Evolutionary conservation across 2,888 invertebrate genomes (phyloP), one percentile per base, ranked within the genome.

Genomic region (Drosophila leonis): DNA sequence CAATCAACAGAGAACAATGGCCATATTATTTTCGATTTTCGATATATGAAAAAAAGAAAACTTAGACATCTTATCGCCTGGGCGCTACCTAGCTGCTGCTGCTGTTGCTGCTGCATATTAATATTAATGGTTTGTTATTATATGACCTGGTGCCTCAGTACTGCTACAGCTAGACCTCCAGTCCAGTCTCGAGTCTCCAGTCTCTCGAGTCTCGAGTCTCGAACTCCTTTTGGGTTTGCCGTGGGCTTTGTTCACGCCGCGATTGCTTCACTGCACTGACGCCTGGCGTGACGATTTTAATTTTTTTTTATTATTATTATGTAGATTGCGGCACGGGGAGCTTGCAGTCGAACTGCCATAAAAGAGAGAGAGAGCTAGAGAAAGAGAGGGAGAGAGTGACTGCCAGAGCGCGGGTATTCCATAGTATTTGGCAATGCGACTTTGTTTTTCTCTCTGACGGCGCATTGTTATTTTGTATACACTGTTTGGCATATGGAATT

Each of bases 241-340:
- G 65, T 72, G 66, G 63, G 73, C 81, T 88, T 88, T 84, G 83
- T 83, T 88, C 80, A 71, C 72, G 83, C 83, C 83, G 86, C 86
- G 77, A 77, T 82, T 88, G 81, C 73, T 80, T 83, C 75, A 83
- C 78, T 72, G 76, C 74, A 74, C 86, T 87, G 90, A 90, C 91
- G 90, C 90, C 90, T 91, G 90, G 90, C 92, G 92, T 91, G 91
- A 91, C 92, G 88, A 80, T 89, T 84, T 89, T 79, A 88, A 91
- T 91, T 91, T 86, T 80, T 80, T 35, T 29, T 69, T 69, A 82
- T 78, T 84, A 75, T 68, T 86, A 70, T 80, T 83, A 82, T 89
- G 76, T 89, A 84, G 75, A 78, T 68, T 82, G 75, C 73, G 78
- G 83, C 81, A 75, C 72, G 73, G 56, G 72, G 63, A 76, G 80